Base-by-base conservation (phyloP, 2,888 invertebrate species). In the Eilema griseolum region DNA sequence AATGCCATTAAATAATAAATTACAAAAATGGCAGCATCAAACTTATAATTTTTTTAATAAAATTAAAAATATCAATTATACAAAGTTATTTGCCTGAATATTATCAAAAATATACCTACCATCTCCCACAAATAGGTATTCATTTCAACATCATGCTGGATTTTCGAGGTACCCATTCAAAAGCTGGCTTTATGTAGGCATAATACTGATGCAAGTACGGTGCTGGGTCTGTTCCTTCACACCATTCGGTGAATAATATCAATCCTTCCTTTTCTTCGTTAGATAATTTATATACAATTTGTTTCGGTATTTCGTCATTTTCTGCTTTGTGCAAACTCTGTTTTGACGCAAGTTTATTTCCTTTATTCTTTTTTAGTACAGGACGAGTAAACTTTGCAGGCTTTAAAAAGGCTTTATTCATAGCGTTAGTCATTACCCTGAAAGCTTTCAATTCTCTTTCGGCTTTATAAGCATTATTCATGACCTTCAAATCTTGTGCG, bases 361-460 rank as follows among this genome's bases (percentile, higher is more conserved):
- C 84, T 83, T 90, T 62, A 92, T 88, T 82, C 72, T 92, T 92
- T 67, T 84, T 86, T 0, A 94, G 80, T n/a, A 89, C 87, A 2
- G 91, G 90, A 46, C 91, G 85, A 66, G 82, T 78, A 88, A 86
- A 90, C 85, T 92, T 80, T 77, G 86, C 80, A 14, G 95, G 94
- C 10, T 90, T 89, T 74, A 92, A 86, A 77, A 95, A 95, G 12
- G 95, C 95, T 82, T 91, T 95, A 76, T 94, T 93, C 90, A 95
- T 92, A 57, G 94, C 92, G 74, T 89, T 91, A 61, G 93, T 94
- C 94, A 95, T 92, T 82, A 94, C 94, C 72, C 87, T 88, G 76
- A 95, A 95, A 37, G 92, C 88, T 79, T 88, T 88, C 60, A 95
- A 78, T 82, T 94, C 94, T 75, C 94, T 88, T 74, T 94, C 87